phyloP scores from a whole-genome alignment of 2,888 invertebrate genomes.

The Steinernema hermaphroditum region DNA sequence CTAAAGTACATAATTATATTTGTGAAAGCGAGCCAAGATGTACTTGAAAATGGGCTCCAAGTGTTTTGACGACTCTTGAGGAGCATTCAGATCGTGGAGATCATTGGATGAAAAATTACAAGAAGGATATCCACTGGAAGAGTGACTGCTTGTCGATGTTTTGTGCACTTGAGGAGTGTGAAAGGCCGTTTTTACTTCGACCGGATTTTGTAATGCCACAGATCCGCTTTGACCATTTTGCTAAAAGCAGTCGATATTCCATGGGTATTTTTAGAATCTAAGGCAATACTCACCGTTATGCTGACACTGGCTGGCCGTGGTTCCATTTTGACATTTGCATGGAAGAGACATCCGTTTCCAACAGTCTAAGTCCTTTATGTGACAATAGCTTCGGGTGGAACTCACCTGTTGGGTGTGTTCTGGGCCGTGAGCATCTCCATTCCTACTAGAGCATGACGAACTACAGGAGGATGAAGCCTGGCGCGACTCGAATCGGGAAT shows the following conservation, averaged over 20 bases:
- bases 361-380: no score
- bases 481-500: background rate
- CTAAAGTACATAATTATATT: background rate
- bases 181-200: background rate
- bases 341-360: constrained; percentile 8
- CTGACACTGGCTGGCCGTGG: constrained; percentile 10
- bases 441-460: constrained; percentile 21
- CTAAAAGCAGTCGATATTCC: background rate
- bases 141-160: constrained; percentile 23
- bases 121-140: constrained; percentile 11
- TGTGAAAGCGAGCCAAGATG: background rate
- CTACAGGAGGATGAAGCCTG: constrained; percentile 15
- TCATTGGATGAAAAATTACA: background rate
- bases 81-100: background rate
- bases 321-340: constrained; percentile 1
- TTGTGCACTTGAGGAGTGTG: background rate
- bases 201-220: background rate
- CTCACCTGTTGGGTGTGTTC: constrained; percentile 12
- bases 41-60: constrained; percentile 14
- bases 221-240: constrained; percentile 3
- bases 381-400: no score
- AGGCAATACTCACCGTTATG: background rate
- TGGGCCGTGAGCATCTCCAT: constrained; percentile 16
- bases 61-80: background rate
- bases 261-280: background rate